These are phyloP conservation scores for Drosophila anceps DNA, from an alignment of 2,888 invertebrate species.

Conservation along the genomic window DNA sequence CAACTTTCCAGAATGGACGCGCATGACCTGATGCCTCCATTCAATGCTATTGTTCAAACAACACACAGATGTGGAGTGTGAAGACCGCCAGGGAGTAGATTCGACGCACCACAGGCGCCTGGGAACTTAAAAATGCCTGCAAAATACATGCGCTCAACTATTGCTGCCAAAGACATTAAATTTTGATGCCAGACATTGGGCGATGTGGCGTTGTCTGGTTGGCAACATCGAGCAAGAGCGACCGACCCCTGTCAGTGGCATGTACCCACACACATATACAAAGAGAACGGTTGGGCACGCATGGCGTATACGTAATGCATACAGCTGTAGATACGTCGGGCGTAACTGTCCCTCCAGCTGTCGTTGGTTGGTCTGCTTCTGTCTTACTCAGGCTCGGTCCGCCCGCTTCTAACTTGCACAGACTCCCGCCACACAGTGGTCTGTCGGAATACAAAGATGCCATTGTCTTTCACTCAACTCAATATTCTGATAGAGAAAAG, in stretches of 20 bases:
- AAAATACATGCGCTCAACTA: slow-evolving; percentile 55
- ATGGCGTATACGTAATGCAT: slow-evolving; percentile 69
- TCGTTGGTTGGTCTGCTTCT: slow-evolving; percentile 17
- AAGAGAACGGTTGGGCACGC: slow-evolving; percentile 45
- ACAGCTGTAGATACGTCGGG: slow-evolving; percentile 54
- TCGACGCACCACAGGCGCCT: slow-evolving; percentile 28
- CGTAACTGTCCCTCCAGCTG: slow-evolving; percentile 56
- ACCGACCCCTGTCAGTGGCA: slow-evolving; percentile 47
- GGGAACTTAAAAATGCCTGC: slow-evolving; percentile 61
- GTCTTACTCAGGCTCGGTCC: background rate
- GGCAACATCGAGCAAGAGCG: slow-evolving; percentile 37
- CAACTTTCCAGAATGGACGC: slow-evolving; percentile 5
- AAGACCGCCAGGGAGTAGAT: slow-evolving; percentile 17
- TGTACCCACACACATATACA: slow-evolving; percentile 2
- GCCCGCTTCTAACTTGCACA: slow-evolving; percentile 1
- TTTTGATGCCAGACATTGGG: slow-evolving; percentile 63
- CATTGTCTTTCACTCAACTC: background rate
- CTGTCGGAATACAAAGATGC: background rate
- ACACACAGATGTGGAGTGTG: slow-evolving; percentile 3
- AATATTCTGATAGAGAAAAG: background rate
- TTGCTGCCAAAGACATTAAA: slow-evolving; percentile 72
- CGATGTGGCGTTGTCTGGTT: slow-evolving; percentile 22
- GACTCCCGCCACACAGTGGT: slow-evolving; percentile 22
- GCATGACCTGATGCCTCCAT: slow-evolving; percentile 23
- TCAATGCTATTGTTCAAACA: slow-evolving; percentile 30